Conservation (phyloP, 2,888 invertebrate genomes). For the Lissonota sp. region DNA sequence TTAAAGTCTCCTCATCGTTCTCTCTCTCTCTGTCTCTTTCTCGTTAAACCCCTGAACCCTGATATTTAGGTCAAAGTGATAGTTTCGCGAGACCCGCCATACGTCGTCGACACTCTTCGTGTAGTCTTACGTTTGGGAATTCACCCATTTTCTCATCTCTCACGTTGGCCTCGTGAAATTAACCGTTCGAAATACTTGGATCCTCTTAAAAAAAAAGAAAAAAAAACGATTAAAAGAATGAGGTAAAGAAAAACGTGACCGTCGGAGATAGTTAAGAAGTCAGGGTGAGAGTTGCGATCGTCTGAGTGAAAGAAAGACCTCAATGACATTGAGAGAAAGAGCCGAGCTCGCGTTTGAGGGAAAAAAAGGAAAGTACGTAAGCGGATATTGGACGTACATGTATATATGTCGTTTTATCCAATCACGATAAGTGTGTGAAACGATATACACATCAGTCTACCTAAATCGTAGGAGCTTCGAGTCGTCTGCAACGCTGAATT, state of each 20-base stretch:
- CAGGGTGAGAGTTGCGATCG: too few relatives aligned
- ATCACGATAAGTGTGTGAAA: conserved; percentile 10
- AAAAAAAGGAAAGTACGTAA: background rate
- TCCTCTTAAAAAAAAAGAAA: background rate
- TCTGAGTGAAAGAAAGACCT: too few relatives aligned
- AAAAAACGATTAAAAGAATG: too few relatives aligned
- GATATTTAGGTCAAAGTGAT: conserved; percentile 53
- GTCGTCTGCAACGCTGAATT: background rate
- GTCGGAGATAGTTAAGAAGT: too few relatives aligned
- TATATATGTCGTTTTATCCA: background rate
- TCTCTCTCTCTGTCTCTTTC: conserved; percentile 6
- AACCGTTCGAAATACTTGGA: background rate
- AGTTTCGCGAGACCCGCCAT: conserved; percentile 5
- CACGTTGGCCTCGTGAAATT: background rate
- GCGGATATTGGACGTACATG: too few relatives aligned
- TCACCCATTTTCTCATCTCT: background rate
- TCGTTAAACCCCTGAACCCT: conserved; percentile 14
- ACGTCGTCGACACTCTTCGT: background rate
- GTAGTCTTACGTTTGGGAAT: background rate
- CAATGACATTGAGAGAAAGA: background rate
- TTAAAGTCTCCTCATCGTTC: conserved; percentile 29
- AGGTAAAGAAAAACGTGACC: too few relatives aligned
- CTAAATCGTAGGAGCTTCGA: background rate
- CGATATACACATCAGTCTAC: background rate
- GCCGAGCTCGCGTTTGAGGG: background rate